Evolutionary conservation across 2,797 vertebrate genomes (phyloP), one percentile per base, ranked within the genome.

Genomic region (Coilia nasus): DNA sequence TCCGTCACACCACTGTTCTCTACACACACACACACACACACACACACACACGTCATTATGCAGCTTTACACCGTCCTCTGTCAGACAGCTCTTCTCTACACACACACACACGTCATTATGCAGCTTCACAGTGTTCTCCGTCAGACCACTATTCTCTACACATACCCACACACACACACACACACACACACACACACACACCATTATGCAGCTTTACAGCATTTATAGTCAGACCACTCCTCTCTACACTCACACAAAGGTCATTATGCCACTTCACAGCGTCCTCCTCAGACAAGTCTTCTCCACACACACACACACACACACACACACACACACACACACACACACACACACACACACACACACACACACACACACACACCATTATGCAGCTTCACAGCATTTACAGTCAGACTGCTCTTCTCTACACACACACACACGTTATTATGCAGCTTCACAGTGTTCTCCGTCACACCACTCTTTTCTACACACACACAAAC

Each of bases 391-490:
- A n/a, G n/a, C n/a, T n/a, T n/a, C n/a, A n/a, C n/a, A n/a, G n/a
- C n/a, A n/a, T n/a, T n/a, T n/a, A n/a, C n/a, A n/a, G n/a, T n/a
- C n/a, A n/a, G n/a, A n/a, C n/a, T n/a, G n/a, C n/a, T n/a, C n/a
- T n/a, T n/a, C n/a, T n/a, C n/a, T n/a, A 23, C 21, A 60, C 59
- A 60, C 21, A 60, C 0, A 60, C 59, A 60, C 84, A 99, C 94
- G 47, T 99, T 98, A 97, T 99, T 98, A 89, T 99, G 98, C 60
- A 99, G 91, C 92, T 97, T 98, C 17, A 99, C 90, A 0, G 97
- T 97, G 83, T 99, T 97, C 4, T 97, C 95, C 0, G 98, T 99
- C 71, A 99, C 93, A 87, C 97, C 96, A 82, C 98, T 98, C 85
- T 97, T 98, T 44, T 90, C 98, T 99, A 89, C 23, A 28, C n/a